phyloP scores from a whole-genome alignment of 2,888 invertebrate species.

The Calameuta pallipes region DNA sequence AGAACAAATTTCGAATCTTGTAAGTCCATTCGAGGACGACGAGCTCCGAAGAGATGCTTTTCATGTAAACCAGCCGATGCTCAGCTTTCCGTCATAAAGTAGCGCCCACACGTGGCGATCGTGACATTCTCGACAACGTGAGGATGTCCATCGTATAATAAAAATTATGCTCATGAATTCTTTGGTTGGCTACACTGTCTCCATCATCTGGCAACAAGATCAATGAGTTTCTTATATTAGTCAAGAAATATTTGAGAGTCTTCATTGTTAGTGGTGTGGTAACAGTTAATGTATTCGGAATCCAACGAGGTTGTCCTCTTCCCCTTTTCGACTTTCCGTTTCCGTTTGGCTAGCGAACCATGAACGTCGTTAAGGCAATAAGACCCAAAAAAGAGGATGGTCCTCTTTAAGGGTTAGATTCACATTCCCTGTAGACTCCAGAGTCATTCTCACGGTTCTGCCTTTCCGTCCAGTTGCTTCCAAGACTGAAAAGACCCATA shows the following conservation, averaged over 20 bases:
- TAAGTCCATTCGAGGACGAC: neutral
- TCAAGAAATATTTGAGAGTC: neutral
- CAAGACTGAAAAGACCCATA: neutral
- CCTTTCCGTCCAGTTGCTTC: neutral
- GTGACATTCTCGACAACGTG: slow-evolving; percentile 40
- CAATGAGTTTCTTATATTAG: neutral
- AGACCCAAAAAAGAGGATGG: neutral
- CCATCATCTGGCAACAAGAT: neutral
- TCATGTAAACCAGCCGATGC: slow-evolving; percentile 49
- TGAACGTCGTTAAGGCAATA: neutral
- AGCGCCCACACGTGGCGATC: slow-evolving; percentile 44
- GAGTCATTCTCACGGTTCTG: neutral
- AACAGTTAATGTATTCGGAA: neutral
- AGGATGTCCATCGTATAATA: slow-evolving; percentile 47
- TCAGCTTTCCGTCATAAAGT: slow-evolving; percentile 51
- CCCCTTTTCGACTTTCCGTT: neutral
- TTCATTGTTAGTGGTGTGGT: neutral
- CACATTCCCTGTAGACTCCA: neutral
- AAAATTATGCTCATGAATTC: slow-evolving; percentile 48
- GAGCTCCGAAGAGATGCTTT: slow-evolving; percentile 29
- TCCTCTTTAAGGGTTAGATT: neutral
- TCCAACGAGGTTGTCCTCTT: neutral
- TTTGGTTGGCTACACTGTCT: slow-evolving; percentile 1
- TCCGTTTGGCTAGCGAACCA: neutral
- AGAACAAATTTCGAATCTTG: neutral